These are phyloP conservation scores for Lycophotia porphyrea DNA, from an alignment of 2,888 invertebrate genomes.

Conservation along the genomic window DNA sequence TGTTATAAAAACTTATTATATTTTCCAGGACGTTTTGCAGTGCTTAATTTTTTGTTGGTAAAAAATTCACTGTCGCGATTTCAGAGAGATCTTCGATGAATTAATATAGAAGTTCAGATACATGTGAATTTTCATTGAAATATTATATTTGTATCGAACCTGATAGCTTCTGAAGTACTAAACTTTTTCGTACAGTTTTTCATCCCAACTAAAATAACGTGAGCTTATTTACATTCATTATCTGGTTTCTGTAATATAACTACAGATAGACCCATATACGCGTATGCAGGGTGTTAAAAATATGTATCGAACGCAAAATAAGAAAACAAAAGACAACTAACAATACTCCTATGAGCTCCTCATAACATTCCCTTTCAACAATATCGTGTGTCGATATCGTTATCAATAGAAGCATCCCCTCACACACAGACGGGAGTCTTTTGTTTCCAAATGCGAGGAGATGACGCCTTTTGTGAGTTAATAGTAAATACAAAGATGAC, in stretches of 20 bases:
- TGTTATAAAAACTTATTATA: constrained; percentile 35
- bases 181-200: not conserved
- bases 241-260: too few species aligned
- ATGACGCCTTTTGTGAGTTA: constrained; percentile 55
- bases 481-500: constrained; percentile 43
- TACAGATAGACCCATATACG: not conserved
- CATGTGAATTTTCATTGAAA: not conserved
- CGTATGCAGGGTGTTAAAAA: not conserved
- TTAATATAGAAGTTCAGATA: not conserved
- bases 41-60: not conserved
- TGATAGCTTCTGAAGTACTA: not conserved
- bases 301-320: constrained; percentile 25
- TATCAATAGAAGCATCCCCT: constrained; percentile 42
- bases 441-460: constrained; percentile 50
- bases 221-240: not conserved
- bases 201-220: not conserved
- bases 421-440: constrained; percentile 38
- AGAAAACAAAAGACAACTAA: constrained; percentile 29
- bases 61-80: not conserved
- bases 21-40: not conserved
- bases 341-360: constrained; percentile 11
- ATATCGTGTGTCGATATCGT: constrained; percentile 60
- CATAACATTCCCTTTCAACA: constrained; percentile 30
- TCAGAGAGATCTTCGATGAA: too few species aligned
- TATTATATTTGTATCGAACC: not conserved